Base-by-base conservation (phyloP, 2,797 vertebrate genomes). In the Myotis daubentonii region DNA sequence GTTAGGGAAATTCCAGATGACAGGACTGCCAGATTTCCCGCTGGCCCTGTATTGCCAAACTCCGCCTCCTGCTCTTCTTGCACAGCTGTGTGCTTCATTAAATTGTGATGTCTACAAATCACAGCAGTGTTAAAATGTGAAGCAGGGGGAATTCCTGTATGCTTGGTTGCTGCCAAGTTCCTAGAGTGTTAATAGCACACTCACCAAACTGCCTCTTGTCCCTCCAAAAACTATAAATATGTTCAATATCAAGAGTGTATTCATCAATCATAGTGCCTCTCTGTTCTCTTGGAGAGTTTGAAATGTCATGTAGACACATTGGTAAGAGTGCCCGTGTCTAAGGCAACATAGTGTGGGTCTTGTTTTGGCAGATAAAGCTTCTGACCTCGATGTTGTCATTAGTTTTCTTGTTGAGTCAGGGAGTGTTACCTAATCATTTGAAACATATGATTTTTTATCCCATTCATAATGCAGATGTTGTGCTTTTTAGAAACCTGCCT, bases 1-100 rank as follows among this genome's bases (percentile, higher is more conserved):
- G 96, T 97, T 96, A 55, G 99, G 99, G 99, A 98, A 99, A 99
- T 99, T 99, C 99, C 99, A 97, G 98, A 98, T 98, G 98, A 98
- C 98, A 98, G 94, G 98, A 97, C 97, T 98, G 98, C 98, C 99
- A 98, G 98, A 92, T 97, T 98, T 97, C 95, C 97, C 94, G 87
- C 97, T 87, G 97, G 96, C 94, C 94, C 96, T 76, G 17, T 84
- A 92, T 94, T 98, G 98, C 97, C 97, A 98, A 97, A 95, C 94
- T 86, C 94, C 8, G 28, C 97, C 96, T 97, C 96, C 98, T 93
- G 94, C 96, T 98, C 97, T 94, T 97, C 97, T 97, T 97, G 98
- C 99, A 98, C 99, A 99, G 99, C 99, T 99, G 98, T 98, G 99
- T 96, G 98, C 98, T 97, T 94, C 97, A 65, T 97, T 98, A 98